These are phyloP conservation scores for Cantharis flavilabris DNA, from an alignment of 2,888 invertebrate species.

Conservation along the genomic window DNA sequence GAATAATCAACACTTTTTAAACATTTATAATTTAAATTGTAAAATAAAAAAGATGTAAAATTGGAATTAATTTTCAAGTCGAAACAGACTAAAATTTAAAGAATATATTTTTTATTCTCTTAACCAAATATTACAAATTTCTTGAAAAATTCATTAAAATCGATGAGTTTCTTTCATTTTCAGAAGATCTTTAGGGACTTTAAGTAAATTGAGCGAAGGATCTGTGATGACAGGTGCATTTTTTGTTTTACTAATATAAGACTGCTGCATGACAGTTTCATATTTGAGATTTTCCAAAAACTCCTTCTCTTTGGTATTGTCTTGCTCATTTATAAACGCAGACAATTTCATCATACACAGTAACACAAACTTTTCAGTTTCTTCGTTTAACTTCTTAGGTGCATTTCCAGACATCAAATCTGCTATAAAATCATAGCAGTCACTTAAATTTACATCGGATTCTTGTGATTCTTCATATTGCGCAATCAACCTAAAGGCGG, in stretches of 20 bases:
- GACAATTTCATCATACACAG: not conserved
- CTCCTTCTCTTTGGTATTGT: not conserved
- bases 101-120: not conserved
- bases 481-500: constrained; percentile 6
- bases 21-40: no score
- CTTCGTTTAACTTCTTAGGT: not conserved
- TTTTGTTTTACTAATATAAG: not conserved
- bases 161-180: not conserved
- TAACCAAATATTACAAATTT: not conserved
- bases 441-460: constrained; percentile 1
- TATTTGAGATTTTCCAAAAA: not conserved
- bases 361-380: constrained; percentile 3
- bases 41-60: no score
- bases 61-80: no score
- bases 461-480: constrained; percentile 4
- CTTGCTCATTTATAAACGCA: not conserved
- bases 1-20: no score
- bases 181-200: constrained; percentile 1
- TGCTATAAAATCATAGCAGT: constrained; percentile 5
- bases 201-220: constrained; percentile 3
- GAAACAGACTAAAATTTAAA: not conserved
- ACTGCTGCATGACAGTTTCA: not conserved
- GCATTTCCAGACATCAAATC: constrained; percentile 1
- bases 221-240: not conserved
- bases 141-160: no score